Percentiles rank a stretch among this genome's conserved stretches.
Evolutionary conservation across 2,113 vertebrate species (phyloP).

Genomic region (Tragelaphus buxtoni): DNA sequence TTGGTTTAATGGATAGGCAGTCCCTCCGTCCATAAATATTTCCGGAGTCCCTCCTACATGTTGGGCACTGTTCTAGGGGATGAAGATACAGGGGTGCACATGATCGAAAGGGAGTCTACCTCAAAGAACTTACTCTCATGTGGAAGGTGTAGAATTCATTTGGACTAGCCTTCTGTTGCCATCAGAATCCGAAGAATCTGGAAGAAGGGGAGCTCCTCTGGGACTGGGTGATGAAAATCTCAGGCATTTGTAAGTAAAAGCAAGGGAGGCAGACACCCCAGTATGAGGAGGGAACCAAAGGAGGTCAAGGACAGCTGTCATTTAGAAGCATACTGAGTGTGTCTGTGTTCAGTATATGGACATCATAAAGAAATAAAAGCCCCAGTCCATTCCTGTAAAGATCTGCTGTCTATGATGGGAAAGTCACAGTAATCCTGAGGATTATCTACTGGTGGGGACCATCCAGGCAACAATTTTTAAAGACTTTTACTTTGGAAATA

Average conservation of each 20-base stretch:
- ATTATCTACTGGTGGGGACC: background rate
- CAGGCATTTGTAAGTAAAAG: background rate
- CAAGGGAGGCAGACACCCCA: background rate
- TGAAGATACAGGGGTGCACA: background rate
- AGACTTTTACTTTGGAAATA: background rate
- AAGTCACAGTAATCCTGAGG: background rate
- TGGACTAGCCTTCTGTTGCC: background rate
- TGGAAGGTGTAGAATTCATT: background rate
- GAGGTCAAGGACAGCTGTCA: background rate
- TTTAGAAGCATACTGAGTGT: background rate
- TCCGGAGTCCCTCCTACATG: background rate
- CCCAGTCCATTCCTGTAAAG: background rate
- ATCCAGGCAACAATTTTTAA: background rate
- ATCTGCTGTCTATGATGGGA: background rate
- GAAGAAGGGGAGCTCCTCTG: background rate
- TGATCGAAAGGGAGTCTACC: background rate
- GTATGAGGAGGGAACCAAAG: background rate
- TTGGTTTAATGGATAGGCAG: background rate
- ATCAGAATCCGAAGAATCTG: background rate
- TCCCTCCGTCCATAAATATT: background rate
- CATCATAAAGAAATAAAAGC: background rate
- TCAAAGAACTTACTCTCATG: background rate
- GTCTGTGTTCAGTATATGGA: background rate
- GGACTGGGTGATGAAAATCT: background rate
- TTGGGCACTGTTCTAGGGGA: background rate